Percentiles rank a stretch among this genome's conserved stretches.
Conservation (phyloP, 2,113 vertebrate genomes). For the Cynoglossus semilaevis region DNA sequence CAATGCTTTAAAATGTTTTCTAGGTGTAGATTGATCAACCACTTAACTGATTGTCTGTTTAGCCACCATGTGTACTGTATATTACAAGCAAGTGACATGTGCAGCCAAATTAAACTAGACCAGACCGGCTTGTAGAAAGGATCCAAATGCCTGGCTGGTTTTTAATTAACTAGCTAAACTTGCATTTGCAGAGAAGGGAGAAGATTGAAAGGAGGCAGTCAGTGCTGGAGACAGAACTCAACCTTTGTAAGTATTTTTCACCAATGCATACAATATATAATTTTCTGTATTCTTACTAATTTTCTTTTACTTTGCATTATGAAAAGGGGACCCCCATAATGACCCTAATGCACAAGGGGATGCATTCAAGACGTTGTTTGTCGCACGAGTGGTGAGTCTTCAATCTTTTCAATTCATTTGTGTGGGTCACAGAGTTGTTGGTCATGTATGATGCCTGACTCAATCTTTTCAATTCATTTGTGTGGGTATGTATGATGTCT, state of each 20-base stretch:
- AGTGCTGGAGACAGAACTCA: slow-evolving; percentile 87
- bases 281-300: neutral
- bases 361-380: slow-evolving; percentile 93
- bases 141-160: neutral
- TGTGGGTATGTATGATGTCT: too few species aligned
- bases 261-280: accelerated
- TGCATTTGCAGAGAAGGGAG: slow-evolving; percentile 82
- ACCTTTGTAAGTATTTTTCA: slow-evolving; percentile 82
- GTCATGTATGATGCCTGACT: too few species aligned
- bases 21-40: too few species aligned
- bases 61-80: too few species aligned
- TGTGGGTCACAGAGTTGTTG: too few species aligned
- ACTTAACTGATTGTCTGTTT: too few species aligned
- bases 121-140: neutral
- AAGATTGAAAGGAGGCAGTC: slow-evolving; percentile 89
- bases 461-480: too few species aligned
- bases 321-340: slow-evolving; percentile 90
- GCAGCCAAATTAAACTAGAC: too few species aligned
- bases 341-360: slow-evolving; percentile 93
- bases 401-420: too few species aligned
- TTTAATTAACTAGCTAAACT: neutral
- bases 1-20: too few species aligned
- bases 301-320: neutral
- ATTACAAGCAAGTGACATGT: too few species aligned
- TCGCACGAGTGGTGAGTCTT: slow-evolving; percentile 87